phyloP scores from a whole-genome alignment of 2,797 vertebrate species.

The Trachops cirrhosus region DNA sequence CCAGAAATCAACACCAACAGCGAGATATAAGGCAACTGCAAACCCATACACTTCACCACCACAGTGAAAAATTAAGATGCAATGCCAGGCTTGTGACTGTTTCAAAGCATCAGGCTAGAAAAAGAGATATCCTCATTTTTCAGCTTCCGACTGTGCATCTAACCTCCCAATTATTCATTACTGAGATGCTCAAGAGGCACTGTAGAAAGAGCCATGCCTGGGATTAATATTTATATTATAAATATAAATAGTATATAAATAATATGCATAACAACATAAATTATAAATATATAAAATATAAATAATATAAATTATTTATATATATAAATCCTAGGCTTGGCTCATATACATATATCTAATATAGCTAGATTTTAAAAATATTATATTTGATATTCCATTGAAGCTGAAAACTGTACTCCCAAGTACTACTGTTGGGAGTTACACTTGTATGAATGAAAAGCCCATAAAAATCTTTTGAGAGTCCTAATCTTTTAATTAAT shows the following conservation, averaged over 20 bases:
- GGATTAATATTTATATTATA: background rate
- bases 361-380: slow-evolving; percentile 52
- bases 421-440: slow-evolving; percentile 74
- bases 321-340: background rate
- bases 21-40: slow-evolving; percentile 21
- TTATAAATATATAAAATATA: background rate
- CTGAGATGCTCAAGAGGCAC: slow-evolving; percentile 23
- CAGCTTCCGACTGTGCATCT: slow-evolving; percentile 46
- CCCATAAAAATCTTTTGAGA: slow-evolving; percentile 63
- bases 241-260: background rate
- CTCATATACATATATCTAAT: background rate
- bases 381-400: slow-evolving; percentile 65
- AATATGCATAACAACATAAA: background rate
- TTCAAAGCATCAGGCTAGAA: slow-evolving; percentile 49
- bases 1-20: slow-evolving; percentile 30
- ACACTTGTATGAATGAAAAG: slow-evolving; percentile 70
- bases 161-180: slow-evolving; percentile 56
- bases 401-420: slow-evolving; percentile 74
- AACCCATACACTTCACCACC: slow-evolving; percentile 20
- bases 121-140: slow-evolving; percentile 61
- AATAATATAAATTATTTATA: background rate
- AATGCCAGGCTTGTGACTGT: slow-evolving; percentile 60
- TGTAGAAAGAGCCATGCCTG: slow-evolving; percentile 38
- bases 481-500: slow-evolving; percentile 75
- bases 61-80: slow-evolving; percentile 74